These are phyloP conservation scores for Aleiodes sp. DNA, from an alignment of 1,140 invertebrate species.

Conservation along the genomic window DNA sequence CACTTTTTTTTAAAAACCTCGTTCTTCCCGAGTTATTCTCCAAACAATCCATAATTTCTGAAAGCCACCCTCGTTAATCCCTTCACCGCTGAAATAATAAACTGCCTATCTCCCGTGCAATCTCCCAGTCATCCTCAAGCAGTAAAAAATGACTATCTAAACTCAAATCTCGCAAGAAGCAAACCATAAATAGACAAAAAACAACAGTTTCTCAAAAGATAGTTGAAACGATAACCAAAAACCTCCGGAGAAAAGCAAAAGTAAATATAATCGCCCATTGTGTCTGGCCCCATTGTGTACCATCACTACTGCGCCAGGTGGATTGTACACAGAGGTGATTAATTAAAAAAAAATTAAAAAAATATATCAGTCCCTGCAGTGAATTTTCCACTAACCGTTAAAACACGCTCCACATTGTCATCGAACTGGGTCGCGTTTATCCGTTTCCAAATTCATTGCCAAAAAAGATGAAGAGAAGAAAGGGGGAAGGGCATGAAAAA, in stretches of 20 bases:
- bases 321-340: constrained; percentile 59
- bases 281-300: constrained; percentile 59
- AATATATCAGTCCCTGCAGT: constrained; percentile 62
- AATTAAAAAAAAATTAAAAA: constrained; percentile 60
- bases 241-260: not conserved
- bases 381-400: constrained; percentile 33
- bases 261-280: constrained; percentile 43
- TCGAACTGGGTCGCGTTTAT: constrained; percentile 5
- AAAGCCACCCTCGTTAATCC: too few relatives aligned
- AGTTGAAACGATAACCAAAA: not conserved
- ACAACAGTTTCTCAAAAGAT: not conserved
- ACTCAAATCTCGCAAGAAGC: too few relatives aligned
- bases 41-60: too few relatives aligned
- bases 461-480: too few relatives aligned
- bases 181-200: too few relatives aligned
- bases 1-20: too few relatives aligned
- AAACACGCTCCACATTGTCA: constrained; percentile 14
- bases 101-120: too few relatives aligned
- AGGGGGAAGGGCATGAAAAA: not conserved
- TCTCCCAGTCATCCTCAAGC: too few relatives aligned
- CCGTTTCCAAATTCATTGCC: too few relatives aligned
- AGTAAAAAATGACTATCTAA: too few relatives aligned
- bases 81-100: too few relatives aligned
- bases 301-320: constrained; percentile 53
- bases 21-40: too few relatives aligned